Conservation (phyloP, 2,888 invertebrate species). For the Abscondita cerata region DNA sequence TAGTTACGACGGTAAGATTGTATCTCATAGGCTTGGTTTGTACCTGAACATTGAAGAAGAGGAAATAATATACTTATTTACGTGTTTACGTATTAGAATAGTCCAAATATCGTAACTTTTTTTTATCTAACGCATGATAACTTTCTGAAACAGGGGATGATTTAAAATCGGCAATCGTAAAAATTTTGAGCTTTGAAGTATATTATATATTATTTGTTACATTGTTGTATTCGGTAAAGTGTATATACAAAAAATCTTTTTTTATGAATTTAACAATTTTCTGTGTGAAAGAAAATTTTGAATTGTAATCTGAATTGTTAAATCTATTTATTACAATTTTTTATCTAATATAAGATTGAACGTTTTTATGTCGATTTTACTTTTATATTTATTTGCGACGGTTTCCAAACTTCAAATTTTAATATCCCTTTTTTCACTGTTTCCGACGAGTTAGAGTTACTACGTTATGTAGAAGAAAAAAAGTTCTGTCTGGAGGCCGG, state of each 20-base stretch:
- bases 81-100: slow-evolving; percentile 14
- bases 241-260: neutral
- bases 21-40: slow-evolving; percentile 27
- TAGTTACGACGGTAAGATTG: slow-evolving; percentile 20
- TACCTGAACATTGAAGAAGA: slow-evolving; percentile 29
- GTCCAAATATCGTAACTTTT: too few relatives aligned
- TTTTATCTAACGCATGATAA: too few relatives aligned
- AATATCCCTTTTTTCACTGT: too few relatives aligned
- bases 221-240: slow-evolving; percentile 5
- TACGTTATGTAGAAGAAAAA: too few relatives aligned
- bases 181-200: slow-evolving; percentile 1
- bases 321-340: slow-evolving; percentile 30
- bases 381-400: too few relatives aligned
- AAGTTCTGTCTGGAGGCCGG: too few relatives aligned
- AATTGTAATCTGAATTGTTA: slow-evolving; percentile 24
- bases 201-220: slow-evolving; percentile 3
- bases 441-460: too few relatives aligned
- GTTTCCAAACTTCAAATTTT: too few relatives aligned
- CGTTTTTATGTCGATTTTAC: too few relatives aligned
- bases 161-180: neutral
- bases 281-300: slow-evolving; percentile 8
- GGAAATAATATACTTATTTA: slow-evolving; percentile 24
- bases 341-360: slow-evolving; percentile 28
- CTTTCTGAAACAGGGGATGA: too few relatives aligned
- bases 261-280: neutral